Conservation (phyloP, 2,113 vertebrate species). For the Microtus pennsylvanicus region DNA sequence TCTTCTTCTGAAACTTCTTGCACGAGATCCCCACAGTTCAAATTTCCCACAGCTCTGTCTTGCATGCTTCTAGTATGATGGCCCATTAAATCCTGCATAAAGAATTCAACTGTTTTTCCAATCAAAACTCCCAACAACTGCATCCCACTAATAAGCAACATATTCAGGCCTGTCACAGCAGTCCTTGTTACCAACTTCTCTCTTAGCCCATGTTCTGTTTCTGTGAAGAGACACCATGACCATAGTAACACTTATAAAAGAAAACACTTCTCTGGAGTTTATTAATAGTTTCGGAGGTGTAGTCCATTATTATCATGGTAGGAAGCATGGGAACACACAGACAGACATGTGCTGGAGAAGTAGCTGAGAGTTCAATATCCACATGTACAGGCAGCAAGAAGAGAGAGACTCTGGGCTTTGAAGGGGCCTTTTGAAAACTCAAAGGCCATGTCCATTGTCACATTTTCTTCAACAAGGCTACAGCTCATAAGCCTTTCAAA, state of each 20-base stretch:
- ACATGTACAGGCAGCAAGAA: neutral
- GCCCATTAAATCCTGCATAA: neutral
- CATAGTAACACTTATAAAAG: neutral
- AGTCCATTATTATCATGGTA: neutral
- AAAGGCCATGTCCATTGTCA: neutral
- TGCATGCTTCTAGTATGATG: neutral
- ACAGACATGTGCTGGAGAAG: neutral
- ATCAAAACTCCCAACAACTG: neutral
- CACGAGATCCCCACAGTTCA: neutral
- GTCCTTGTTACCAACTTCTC: neutral
- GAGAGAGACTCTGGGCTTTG: neutral
- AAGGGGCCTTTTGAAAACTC: neutral
- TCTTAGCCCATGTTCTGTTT: neutral
- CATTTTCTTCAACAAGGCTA: neutral
- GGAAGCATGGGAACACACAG: neutral
- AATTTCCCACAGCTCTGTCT: neutral
- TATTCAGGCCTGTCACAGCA: neutral
- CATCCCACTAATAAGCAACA: neutral
- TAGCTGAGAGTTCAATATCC: neutral
- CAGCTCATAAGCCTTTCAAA: neutral
- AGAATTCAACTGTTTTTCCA: neutral
- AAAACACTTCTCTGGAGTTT: neutral
- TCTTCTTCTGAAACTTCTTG: neutral
- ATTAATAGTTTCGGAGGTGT: neutral
- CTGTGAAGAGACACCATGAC: neutral